phyloP scores from a whole-genome alignment of 2,113 vertebrate species.

The Ciconia maguari region DNA sequence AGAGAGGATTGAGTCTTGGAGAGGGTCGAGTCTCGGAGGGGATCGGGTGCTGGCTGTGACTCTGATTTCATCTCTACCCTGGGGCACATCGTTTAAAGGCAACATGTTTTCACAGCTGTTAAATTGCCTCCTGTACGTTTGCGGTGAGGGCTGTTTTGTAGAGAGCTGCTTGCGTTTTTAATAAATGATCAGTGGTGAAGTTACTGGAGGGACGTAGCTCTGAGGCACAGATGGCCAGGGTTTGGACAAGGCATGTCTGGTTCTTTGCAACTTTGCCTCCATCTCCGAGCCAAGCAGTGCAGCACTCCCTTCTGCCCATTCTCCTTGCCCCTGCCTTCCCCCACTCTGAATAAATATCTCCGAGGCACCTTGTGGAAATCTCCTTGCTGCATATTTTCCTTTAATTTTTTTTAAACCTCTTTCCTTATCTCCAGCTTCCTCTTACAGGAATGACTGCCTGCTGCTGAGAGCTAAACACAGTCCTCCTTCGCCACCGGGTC shows the following conservation, averaged over 20 bases:
- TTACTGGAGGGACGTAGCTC: neutral
- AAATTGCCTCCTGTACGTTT: neutral
- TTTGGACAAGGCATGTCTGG: neutral
- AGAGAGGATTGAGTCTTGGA: neutral
- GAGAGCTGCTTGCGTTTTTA: neutral
- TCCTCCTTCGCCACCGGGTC: neutral
- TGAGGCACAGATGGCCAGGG: neutral
- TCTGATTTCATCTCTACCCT: slow-evolving; percentile 14
- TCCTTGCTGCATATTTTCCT: slow-evolving; percentile 25
- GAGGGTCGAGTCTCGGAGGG: neutral
- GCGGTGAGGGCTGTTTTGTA: neutral
- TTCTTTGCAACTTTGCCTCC: neutral
- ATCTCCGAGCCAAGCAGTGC: neutral
- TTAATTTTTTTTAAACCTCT: neutral
- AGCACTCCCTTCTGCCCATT: neutral
- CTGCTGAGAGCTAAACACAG: neutral
- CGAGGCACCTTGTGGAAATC: slow-evolving; percentile 8
- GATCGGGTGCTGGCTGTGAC: neutral
- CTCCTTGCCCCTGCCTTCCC: neutral
- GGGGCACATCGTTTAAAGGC: neutral
- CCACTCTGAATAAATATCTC: slow-evolving; percentile 25
- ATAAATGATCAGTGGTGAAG: neutral
- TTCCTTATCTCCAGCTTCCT: slow-evolving; percentile 24
- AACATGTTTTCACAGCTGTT: neutral
- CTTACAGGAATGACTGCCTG: neutral